These are phyloP conservation scores for Empidonax traillii DNA, from an alignment of 2,113 vertebrate species.

Conservation along the genomic window DNA sequence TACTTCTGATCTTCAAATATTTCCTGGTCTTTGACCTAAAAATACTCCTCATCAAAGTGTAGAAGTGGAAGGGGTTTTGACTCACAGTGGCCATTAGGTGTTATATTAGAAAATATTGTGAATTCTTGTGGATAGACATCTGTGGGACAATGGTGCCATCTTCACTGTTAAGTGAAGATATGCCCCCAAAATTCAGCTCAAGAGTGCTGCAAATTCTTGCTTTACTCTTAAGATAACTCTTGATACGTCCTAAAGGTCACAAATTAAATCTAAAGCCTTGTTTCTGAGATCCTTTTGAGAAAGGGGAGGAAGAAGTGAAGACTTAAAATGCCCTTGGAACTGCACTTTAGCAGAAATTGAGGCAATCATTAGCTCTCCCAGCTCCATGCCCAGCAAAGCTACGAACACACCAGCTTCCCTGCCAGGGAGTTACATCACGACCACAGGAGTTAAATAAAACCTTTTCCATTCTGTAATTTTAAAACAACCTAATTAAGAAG, in stretches of 20 bases:
- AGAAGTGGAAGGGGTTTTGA: neutral
- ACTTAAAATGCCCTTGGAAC: neutral
- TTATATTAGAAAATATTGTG: neutral
- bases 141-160: neutral
- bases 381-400: neutral
- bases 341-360: neutral
- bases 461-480: slow-evolving; percentile 15
- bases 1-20: neutral
- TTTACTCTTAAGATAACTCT: neutral
- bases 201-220: neutral
- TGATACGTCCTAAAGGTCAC: neutral
- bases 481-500: neutral
- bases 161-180: neutral
- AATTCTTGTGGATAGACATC: neutral
- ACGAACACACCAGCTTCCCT: neutral
- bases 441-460: neutral
- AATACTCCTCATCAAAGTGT: neutral
- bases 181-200: neutral
- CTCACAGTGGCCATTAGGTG: neutral
- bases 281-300: neutral
- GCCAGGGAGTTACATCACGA: neutral
- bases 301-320: neutral
- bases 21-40: neutral
- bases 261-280: neutral
- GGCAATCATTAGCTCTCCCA: slow-evolving; percentile 1